These are phyloP conservation scores for Cataglyphis livida DNA, from an alignment of 2,888 invertebrate species.

Conservation along the genomic window DNA sequence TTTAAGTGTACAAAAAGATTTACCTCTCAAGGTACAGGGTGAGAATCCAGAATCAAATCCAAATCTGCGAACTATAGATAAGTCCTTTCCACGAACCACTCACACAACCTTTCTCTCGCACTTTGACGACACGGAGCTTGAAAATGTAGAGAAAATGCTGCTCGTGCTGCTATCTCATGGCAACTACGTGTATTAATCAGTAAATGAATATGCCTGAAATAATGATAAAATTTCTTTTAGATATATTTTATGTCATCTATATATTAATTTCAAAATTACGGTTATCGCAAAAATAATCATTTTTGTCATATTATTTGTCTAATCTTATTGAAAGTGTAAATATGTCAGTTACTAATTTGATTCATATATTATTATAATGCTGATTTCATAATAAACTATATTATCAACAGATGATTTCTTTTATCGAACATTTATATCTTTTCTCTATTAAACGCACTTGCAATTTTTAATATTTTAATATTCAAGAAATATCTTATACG, in stretches of 20 bases:
- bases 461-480: too few species aligned
- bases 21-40: not conserved
- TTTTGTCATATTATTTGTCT: too few species aligned
- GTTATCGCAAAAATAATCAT: not conserved
- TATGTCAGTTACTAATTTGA: too few species aligned
- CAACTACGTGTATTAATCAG: not conserved
- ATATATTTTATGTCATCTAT: not conserved
- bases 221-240: not conserved
- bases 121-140: too few species aligned
- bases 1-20: not conserved
- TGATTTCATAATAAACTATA: too few species aligned
- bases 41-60: not conserved
- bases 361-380: too few species aligned
- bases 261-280: not conserved
- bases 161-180: slow-evolving; percentile 18
- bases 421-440: not conserved
- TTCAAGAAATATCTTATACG: too few species aligned
- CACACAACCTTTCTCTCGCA: too few species aligned
- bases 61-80: not conserved
- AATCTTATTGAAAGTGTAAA: too few species aligned
- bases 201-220: not conserved
- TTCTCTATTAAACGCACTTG: too few species aligned
- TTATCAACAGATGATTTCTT: not conserved
- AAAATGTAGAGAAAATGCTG: not conserved
- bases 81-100: not conserved